Evolutionary conservation across 2,888 invertebrate genomes (phyloP).

Genomic region (Lasioglossum oenotherae): DNA sequence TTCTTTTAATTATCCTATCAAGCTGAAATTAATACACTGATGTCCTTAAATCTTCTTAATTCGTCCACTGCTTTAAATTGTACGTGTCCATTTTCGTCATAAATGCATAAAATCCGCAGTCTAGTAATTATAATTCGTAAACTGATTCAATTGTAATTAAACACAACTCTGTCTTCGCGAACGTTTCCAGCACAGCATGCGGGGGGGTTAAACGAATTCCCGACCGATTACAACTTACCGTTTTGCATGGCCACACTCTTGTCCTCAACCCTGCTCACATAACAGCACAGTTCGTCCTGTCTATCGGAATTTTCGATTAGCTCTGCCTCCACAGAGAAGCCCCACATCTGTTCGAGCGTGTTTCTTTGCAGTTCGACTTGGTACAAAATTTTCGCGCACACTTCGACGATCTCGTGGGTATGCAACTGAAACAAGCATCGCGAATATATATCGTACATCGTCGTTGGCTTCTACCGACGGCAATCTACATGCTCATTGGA

Average conservation of each 20-base stretch:
- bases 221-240: slow-evolving; percentile 87
- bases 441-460: background rate
- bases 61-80: no score
- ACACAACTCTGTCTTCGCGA: no score
- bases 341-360: slow-evolving; percentile 98
- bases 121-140: no score
- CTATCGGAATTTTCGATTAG: slow-evolving; percentile 97
- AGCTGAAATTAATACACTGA: no score
- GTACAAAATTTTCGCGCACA: slow-evolving; percentile 98
- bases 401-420: slow-evolving; percentile 97
- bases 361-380: slow-evolving; percentile 97
- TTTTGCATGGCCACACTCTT: slow-evolving; percentile 98
- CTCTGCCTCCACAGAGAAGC: slow-evolving; percentile 98
- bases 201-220: background rate
- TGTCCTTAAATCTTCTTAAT: no score
- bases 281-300: slow-evolving; percentile 98
- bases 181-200: no score
- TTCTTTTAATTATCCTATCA: no score
- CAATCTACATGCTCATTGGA: background rate
- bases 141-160: no score
- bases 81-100: no score
- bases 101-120: no score
- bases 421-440: slow-evolving; percentile 88
- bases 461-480: background rate
- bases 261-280: slow-evolving; percentile 97